Percentiles rank a stretch among this genome's conserved stretches.
These are phyloP conservation scores for Umimayanthus kanabou DNA, from an alignment of 92 coral and sea anemone genomes.

Conservation along the genomic window DNA sequence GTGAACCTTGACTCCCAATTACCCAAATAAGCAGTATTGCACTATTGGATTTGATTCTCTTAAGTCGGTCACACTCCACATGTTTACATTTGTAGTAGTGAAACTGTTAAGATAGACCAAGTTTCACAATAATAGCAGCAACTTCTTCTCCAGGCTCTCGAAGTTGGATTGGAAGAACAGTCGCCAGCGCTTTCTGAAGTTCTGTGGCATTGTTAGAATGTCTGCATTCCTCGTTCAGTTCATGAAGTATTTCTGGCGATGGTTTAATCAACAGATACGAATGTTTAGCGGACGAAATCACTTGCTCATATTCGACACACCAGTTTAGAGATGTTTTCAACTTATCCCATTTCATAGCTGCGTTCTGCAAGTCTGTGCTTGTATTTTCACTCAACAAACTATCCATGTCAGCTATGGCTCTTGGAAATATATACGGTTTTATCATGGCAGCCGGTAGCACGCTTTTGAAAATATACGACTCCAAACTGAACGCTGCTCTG, in stretches of 20 bases:
- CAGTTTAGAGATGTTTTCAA: slow-evolving; percentile 50
- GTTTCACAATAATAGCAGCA: slow-evolving; percentile 50
- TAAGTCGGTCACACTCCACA: not conserved
- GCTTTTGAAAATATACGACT: slow-evolving; percentile 53
- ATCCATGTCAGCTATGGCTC: slow-evolving; percentile 62
- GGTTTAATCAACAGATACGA: slow-evolving; percentile 64
- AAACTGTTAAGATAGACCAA: slow-evolving; percentile 37
- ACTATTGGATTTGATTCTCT: slow-evolving; percentile 3
- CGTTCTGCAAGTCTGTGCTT: slow-evolving; percentile 46
- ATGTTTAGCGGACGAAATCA: slow-evolving; percentile 62
- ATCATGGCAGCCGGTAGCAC: slow-evolving; percentile 57
- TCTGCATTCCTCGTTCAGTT: slow-evolving; percentile 54
- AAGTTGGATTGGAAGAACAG: slow-evolving; percentile 52
- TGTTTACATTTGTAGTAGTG: not conserved
- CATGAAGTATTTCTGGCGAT: slow-evolving; percentile 64
- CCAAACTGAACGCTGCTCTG: slow-evolving; percentile 57
- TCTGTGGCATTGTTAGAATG: slow-evolving; percentile 37
- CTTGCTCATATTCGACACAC: slow-evolving; percentile 61
- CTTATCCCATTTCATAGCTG: slow-evolving; percentile 54
- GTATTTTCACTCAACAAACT: slow-evolving; percentile 13
- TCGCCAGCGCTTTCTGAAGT: slow-evolving; percentile 55
- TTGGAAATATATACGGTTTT: slow-evolving; percentile 64
- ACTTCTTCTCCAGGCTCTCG: slow-evolving; percentile 61
- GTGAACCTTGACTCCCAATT: not conserved
- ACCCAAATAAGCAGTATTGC: not conserved